Evolutionary conservation across 2,888 invertebrate species (phyloP).

Genomic region (Dyspetes luteomarginatus): DNA sequence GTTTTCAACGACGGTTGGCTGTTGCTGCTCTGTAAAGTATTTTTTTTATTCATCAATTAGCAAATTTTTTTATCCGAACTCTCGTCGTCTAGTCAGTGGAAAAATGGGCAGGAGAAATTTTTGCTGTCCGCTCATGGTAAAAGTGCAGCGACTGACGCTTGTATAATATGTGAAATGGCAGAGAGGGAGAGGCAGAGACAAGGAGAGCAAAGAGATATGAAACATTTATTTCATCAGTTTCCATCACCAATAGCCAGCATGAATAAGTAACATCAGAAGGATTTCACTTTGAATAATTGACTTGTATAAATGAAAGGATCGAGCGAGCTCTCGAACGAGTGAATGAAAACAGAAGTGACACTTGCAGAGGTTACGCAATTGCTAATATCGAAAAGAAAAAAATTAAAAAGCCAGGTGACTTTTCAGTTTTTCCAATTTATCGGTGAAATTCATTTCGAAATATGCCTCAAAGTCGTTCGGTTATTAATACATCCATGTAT

Average conservation of each 20-base stretch:
- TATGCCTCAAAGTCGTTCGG: constrained; percentile 14
- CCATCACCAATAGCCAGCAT: too few species aligned
- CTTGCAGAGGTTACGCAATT: too few species aligned
- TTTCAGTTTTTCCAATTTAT: constrained; percentile 15
- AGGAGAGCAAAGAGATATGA: too few species aligned
- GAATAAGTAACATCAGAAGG: background rate
- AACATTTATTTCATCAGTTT: too few species aligned
- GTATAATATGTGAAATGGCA: too few species aligned
- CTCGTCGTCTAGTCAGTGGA: too few species aligned
- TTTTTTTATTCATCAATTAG: background rate
- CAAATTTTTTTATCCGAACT: background rate
- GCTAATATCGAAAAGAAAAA: too few species aligned
- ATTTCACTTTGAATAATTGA: background rate
- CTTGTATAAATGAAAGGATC: background rate
- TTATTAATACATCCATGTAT: background rate
- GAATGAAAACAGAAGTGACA: background rate
- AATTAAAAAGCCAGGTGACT: background rate
- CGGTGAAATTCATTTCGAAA: constrained; percentile 29
- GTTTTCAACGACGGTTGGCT: background rate
- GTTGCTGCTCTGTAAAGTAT: background rate
- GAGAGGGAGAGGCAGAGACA: too few species aligned
- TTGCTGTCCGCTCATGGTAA: too few species aligned
- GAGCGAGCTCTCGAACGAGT: background rate
- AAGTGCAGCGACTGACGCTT: too few species aligned
- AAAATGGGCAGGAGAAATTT: too few species aligned